phyloP scores from a whole-genome alignment of 1,140 invertebrate genomes.

The Augochlora pura region DNA sequence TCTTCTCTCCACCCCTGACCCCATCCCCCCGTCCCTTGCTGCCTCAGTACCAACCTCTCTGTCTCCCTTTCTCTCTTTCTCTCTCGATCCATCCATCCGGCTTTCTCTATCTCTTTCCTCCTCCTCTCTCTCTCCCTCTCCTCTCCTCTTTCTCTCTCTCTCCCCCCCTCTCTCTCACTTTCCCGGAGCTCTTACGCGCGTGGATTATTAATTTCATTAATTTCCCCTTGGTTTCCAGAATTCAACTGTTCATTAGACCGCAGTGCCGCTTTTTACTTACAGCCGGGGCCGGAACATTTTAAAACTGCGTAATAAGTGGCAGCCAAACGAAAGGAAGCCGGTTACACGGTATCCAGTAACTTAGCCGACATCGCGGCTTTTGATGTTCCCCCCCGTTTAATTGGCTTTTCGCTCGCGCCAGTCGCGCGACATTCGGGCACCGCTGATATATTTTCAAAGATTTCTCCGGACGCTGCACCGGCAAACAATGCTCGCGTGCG shows the following conservation, averaged over 20 bases:
- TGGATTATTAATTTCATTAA: constrained; percentile 63
- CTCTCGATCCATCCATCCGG: background rate
- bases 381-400: constrained; percentile 19
- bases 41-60: background rate
- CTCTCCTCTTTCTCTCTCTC: no score
- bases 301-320: constrained; percentile 33
- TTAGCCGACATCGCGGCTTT: constrained; percentile 14
- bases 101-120: background rate
- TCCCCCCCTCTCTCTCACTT: background rate
- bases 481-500: background rate
- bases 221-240: constrained; percentile 50
- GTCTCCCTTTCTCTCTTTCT: background rate
- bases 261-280: background rate
- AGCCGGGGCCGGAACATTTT: constrained; percentile 22
- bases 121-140: background rate
- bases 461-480: background rate
- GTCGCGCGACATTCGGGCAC: background rate
- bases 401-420: background rate
- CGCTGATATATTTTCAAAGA: background rate
- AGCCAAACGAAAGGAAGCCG: background rate
- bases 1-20: background rate
- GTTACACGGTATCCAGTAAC: background rate
- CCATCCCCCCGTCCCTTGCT: background rate
- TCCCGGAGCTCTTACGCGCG: background rate
- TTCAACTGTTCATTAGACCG: constrained; percentile 48